Percentiles rank a stretch among this genome's conserved stretches.
These are phyloP conservation scores for Heteronetta atricapilla DNA, from an alignment of 2,113 vertebrate species.

Conservation along the genomic window DNA sequence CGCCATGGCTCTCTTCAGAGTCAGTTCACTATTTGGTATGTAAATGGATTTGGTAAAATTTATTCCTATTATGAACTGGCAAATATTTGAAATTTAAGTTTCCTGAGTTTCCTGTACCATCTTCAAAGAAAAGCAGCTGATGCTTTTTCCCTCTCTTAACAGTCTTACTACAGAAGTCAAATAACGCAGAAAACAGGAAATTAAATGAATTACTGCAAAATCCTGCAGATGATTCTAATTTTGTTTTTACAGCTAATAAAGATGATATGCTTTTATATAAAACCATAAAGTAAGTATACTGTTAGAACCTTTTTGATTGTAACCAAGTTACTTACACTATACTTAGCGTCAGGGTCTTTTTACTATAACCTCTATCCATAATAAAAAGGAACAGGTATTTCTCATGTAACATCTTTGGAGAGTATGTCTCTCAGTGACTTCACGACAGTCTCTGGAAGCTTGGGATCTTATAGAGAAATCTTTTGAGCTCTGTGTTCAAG, in stretches of 20 bases:
- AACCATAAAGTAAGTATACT: background rate
- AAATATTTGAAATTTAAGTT: constrained; percentile 63
- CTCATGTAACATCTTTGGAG: background rate
- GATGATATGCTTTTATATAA: constrained; percentile 14
- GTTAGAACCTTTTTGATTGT: background rate
- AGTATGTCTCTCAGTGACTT: background rate
- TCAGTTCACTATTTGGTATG: constrained; percentile 36
- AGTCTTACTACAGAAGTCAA: constrained; percentile 55
- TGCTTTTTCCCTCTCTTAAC: background rate
- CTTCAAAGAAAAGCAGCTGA: constrained; percentile 67
- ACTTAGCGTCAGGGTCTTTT: background rate
- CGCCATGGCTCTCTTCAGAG: background rate
- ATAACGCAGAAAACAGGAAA: constrained; percentile 78
- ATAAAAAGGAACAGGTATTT: background rate
- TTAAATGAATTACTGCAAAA: constrained; percentile 71
- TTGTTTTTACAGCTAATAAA: constrained; percentile 65
- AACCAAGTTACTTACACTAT: constrained; percentile 19
- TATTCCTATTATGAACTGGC: constrained; percentile 46
- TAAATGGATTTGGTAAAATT: constrained; percentile 31
- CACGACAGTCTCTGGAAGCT: constrained; percentile 7
- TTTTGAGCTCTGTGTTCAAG: background rate
- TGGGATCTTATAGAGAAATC: background rate
- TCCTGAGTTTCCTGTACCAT: constrained; percentile 63
- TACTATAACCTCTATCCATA: background rate
- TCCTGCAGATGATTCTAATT: constrained; percentile 66